Conservation (phyloP, 1,140 invertebrate species). For the Trichonephila clavipes region DNA sequence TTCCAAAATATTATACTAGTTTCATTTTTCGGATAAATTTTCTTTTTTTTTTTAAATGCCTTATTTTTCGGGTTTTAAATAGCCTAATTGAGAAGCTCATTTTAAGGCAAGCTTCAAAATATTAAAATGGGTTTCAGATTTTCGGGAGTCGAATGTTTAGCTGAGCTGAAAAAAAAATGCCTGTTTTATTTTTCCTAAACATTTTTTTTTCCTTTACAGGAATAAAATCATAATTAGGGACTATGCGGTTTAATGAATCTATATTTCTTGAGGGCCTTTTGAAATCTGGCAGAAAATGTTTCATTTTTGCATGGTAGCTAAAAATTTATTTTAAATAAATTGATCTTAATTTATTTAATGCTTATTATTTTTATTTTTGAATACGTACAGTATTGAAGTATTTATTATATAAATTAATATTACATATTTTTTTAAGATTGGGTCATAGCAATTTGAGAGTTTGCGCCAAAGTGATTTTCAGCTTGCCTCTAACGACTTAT, state of each 20-base stretch:
- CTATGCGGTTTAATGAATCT: not conserved
- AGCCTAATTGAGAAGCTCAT: not conserved
- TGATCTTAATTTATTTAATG: not conserved
- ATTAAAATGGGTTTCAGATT: slow-evolving; percentile 1
- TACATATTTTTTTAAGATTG: too few species aligned
- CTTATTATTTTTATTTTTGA: not conserved
- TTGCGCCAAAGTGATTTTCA: too few species aligned
- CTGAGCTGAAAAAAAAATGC: not conserved
- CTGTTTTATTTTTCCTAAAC: not conserved
- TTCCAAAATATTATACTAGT: not conserved
- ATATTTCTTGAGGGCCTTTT: not conserved
- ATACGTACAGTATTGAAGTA: too few species aligned
- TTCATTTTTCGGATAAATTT: not conserved
- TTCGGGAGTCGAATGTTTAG: not conserved
- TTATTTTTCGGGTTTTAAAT: not conserved
- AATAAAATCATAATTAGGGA: not conserved
- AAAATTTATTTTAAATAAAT: not conserved
- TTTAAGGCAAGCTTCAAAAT: not conserved
- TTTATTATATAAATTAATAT: too few species aligned
- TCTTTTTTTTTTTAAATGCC: not conserved
- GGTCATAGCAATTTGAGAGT: too few species aligned
- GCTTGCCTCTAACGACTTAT: too few species aligned
- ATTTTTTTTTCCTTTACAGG: not conserved
- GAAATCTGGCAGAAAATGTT: not conserved
- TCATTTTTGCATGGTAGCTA: not conserved